Percentiles rank a stretch among this genome's conserved stretches.
phyloP scores from a whole-genome alignment of 2,797 vertebrate genomes.

The Sitta carolinensis region DNA sequence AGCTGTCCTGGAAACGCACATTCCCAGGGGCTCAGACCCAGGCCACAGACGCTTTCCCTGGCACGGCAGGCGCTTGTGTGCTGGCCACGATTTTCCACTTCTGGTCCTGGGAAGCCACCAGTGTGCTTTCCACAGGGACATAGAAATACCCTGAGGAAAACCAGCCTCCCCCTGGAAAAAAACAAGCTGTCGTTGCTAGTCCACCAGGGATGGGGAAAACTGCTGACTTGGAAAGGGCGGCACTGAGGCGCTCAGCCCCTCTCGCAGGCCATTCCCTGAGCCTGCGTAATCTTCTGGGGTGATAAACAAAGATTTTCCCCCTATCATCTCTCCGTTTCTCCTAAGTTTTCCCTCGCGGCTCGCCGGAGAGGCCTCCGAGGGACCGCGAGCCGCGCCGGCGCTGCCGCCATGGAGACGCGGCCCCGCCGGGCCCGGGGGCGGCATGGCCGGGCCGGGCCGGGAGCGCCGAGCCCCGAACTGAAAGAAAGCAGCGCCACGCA shows the following conservation, averaged over 20 bases:
- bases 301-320: background rate
- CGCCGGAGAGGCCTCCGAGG: background rate
- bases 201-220: background rate
- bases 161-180: background rate
- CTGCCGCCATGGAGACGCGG: background rate
- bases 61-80: fast-evolving
- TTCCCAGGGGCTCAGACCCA: background rate
- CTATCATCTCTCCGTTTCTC: background rate
- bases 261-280: too few species aligned
- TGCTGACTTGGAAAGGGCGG: background rate
- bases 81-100: background rate
- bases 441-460: too few species aligned
- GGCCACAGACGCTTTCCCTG: background rate
- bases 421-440: background rate
- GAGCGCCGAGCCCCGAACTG: fast-evolving
- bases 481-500: background rate
- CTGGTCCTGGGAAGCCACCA: background rate
- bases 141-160: background rate
- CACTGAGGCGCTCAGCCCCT: background rate
- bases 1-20: background rate
- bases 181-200: background rate
- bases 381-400: too few species aligned
- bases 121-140: background rate
- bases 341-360: background rate
- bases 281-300: fast-evolving